Evolutionary conservation across 2,888 invertebrate species (phyloP), one percentile per base, ranked within the genome.

Genomic region (Acanthopleura granulata): DNA sequence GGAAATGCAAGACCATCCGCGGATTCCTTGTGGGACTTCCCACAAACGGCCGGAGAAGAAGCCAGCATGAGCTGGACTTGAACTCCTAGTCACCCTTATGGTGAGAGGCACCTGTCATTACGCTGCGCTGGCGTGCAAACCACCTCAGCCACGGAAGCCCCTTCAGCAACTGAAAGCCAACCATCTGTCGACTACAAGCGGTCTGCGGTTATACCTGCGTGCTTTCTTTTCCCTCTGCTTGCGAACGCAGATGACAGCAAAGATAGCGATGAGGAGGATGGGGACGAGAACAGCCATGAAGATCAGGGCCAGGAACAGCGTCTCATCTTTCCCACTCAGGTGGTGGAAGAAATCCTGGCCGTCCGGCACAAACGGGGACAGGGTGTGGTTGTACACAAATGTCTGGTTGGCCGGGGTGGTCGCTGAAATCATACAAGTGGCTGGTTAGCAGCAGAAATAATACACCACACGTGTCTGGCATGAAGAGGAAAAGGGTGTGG

Each of bases 231-330:
- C 79, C 75, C 76, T 79, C 6, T 74, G 75, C 29, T 76, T 75
- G 29, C 75, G 76, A 49, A 77, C 77, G 49, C 78, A 78, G 27
- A 80, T 50, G 22, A 80, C 72, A 69, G 76, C 71, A 73, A 80
- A 74, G 73, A 80, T 74, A 14, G 75, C 72, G 49, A 80, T 74
- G 72, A 80, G 76, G 50, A 79, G 77, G 73, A 72, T 72, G 0
- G 77, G 77, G 9, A 80, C 72, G 30, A 77, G 61, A 40, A 80
- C 57, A 0, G 75, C 78, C 74, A 80, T 78, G 69, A 80, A 71
- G 61, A 80, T 75, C 22, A 79, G 76, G 16, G 77, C 72, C 15
- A 80, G 69, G 57, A 78, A 78, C 9, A 75, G 30, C 0, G 78
- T 78, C 30, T 79, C 74, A 71, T 79, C 79, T 50, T 78, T 78